Percentiles rank a stretch among this genome's conserved stretches.
phyloP scores from a whole-genome alignment of 2,888 invertebrate genomes.

The Caenorhabditis angaria region DNA sequence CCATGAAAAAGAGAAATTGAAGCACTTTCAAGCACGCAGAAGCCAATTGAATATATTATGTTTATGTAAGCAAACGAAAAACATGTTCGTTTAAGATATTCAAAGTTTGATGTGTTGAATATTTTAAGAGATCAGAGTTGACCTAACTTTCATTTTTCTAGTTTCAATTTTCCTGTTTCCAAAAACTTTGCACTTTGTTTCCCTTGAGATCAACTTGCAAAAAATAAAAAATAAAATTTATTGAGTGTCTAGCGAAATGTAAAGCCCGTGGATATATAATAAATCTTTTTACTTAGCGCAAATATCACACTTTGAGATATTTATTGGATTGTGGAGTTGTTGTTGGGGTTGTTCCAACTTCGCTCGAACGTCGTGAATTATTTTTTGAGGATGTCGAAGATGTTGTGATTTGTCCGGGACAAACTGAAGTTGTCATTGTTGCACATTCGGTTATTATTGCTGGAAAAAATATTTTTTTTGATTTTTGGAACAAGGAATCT shows the following conservation, averaged over 20 bases:
- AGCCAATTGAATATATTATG: no score
- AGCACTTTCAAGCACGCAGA: no score
- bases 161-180: no score
- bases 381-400: background rate
- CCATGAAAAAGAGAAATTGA: no score
- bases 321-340: background rate
- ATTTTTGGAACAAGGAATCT: no score
- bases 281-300: background rate
- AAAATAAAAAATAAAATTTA: conserved; percentile 4
- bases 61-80: no score
- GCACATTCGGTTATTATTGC: background rate
- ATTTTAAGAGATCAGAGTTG: no score
- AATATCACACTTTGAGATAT: background rate
- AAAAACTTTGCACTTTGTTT: background rate
- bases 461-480: background rate
- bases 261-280: background rate
- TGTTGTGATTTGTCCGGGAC: background rate
- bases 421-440: background rate
- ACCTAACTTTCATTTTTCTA: no score
- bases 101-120: no score
- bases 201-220: background rate
- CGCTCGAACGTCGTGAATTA: background rate
- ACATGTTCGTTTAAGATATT: no score
- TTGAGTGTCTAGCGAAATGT: conserved; percentile 2
- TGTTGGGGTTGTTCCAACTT: background rate